Evolutionary conservation across 2,113 vertebrate genomes (phyloP), one percentile per base, ranked within the genome.

Genomic region (Verasper variegatus): DNA sequence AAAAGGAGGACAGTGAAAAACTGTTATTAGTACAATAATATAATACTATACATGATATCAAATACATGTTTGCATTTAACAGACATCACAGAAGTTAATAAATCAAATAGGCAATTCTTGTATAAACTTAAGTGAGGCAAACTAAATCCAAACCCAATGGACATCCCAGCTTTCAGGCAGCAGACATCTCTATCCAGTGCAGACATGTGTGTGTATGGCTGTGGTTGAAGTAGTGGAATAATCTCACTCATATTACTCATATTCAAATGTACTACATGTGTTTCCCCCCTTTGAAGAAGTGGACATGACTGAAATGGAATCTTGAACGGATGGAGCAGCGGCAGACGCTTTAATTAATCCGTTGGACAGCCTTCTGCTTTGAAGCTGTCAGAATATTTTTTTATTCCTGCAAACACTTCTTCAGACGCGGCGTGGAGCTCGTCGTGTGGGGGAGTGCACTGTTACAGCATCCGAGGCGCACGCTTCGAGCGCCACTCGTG

Each of bases 341-440:
- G 52, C 66, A 85, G 81, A 83, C 60, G 37, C 80, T 81, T 81
- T 88, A 81, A 91, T 91, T 86, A 91, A 90, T 85, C 87, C 86
- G 54, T 55, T 52, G 82, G 86, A 62, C 68, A 62, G 64, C 62
- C 74, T 57, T 65, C 75, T 61, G 71, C 88, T 92, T 86, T 86
- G 83, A 86, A 89, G 89, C 74, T 73, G 79, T 65, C 60, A 15
- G 59, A 78, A 51, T 83, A 2, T 23, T 56, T 51, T 42, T 13
- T 3, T 13, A 12, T 42, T 11, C 40, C 40, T 68, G 78, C 70
- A 75, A 82, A 83, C 74, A 77, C 35, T n/a, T 70, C 66, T 55
- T 21, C 56, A 75, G 71, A 78, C 52, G 35, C 59, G 35, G 54
- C 20, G 24, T 80, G 51, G 71, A 77, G 71, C 74, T 61, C 74